phyloP scores from a whole-genome alignment of 2,888 invertebrate species.

The Muschampia plurimacula region DNA sequence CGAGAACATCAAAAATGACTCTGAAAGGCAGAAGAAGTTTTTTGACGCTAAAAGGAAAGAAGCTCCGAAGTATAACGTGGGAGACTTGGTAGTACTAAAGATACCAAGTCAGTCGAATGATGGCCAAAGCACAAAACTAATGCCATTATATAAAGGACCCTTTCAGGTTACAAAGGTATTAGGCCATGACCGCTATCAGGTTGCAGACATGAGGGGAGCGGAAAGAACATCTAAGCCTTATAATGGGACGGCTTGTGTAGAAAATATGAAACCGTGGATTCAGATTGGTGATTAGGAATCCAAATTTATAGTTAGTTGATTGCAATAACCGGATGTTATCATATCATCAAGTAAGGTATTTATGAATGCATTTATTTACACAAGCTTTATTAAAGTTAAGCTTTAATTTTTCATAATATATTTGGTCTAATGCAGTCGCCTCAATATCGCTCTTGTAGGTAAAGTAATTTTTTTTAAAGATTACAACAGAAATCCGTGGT shows the following conservation, averaged over 20 bases:
- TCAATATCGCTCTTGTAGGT: conserved; percentile 3
- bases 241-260: conserved; percentile 39
- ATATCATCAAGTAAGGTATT: conserved; percentile 6
- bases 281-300: background rate
- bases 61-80: conserved; percentile 40
- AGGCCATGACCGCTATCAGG: conserved; percentile 46
- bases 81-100: conserved; percentile 48
- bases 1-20: conserved; percentile 42
- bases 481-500: conserved; percentile 7
- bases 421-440: conserved; percentile 4
- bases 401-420: no score
- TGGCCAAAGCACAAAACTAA: conserved; percentile 47
- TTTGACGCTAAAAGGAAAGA: conserved; percentile 45
- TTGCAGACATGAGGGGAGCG: conserved; percentile 45
- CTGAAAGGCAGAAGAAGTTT: conserved; percentile 41
- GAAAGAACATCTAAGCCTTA: conserved; percentile 43
- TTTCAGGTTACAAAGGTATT: conserved; percentile 46
- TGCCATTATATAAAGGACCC: conserved; percentile 48
- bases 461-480: background rate
- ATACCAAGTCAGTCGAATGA: conserved; percentile 47
- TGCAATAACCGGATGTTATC: conserved; percentile 16
- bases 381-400: no score
- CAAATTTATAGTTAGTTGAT: background rate
- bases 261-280: conserved; percentile 38
- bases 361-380: background rate